Conservation (phyloP, 2,888 invertebrate species). For the Cacoxenus indagator region DNA sequence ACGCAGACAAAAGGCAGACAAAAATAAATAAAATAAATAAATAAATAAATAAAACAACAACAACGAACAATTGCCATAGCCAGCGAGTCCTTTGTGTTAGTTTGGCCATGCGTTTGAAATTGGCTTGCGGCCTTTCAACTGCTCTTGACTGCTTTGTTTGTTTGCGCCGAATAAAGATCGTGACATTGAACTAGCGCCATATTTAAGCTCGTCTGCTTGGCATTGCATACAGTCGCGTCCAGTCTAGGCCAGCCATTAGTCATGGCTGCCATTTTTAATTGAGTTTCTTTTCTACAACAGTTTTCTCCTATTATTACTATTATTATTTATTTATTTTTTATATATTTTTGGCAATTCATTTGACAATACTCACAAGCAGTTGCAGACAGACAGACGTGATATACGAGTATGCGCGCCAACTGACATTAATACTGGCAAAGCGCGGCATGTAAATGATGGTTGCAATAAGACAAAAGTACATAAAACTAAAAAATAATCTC, state of each 20-base stretch:
- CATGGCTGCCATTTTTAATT: constrained; percentile 15
- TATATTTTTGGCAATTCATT: background rate
- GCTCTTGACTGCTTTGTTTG: background rate
- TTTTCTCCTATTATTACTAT: background rate
- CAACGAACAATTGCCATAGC: background rate
- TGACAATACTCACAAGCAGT: background rate
- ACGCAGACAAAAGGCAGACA: background rate
- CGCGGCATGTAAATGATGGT: constrained; percentile 8
- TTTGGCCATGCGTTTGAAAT: background rate
- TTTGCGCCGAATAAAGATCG: constrained; percentile 17
- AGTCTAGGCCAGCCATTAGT: constrained; percentile 13
- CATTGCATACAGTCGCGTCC: too few species aligned
- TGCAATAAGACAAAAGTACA: background rate
- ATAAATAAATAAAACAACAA: background rate
- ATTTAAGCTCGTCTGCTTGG: background rate
- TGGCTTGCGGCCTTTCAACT: background rate
- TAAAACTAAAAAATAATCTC: background rate
- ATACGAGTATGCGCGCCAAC: background rate
- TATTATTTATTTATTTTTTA: background rate
- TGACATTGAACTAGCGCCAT: too few species aligned
- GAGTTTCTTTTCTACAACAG: background rate
- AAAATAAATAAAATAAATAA: background rate
- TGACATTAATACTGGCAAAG: constrained; percentile 1
- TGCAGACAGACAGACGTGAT: background rate
- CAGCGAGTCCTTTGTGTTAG: background rate